Evolutionary conservation across 2,797 vertebrate genomes (phyloP).

Genomic region (Octomys mimax): DNA sequence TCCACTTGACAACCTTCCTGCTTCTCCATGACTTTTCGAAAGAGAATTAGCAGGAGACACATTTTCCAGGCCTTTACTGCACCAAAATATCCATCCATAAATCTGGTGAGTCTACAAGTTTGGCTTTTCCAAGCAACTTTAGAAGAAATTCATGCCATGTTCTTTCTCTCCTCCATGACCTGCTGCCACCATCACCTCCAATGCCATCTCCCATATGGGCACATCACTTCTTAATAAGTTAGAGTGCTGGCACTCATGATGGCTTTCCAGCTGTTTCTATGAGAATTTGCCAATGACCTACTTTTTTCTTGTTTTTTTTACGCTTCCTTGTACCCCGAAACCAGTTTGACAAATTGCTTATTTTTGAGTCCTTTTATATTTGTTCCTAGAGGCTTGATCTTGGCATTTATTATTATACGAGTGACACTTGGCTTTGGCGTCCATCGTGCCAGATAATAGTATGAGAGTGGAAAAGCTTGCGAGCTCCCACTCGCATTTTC

Average conservation of each 20-base stretch:
- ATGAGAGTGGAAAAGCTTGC: neutral
- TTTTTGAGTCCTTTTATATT: slow-evolving; percentile 68
- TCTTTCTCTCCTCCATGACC: slow-evolving; percentile 4
- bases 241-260: neutral
- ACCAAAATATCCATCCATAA: neutral
- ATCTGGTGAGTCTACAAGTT: slow-evolving; percentile 27
- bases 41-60: neutral
- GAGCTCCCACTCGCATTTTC: slow-evolving; percentile 10
- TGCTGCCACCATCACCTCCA: neutral
- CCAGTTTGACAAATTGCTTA: slow-evolving; percentile 68
- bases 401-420: slow-evolving; percentile 63
- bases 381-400: slow-evolving; percentile 57
- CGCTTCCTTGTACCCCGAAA: slow-evolving; percentile 51
- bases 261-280: slow-evolving; percentile 53
- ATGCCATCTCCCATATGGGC: neutral
- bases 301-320: slow-evolving; percentile 71
- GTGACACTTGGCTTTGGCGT: slow-evolving; percentile 56
- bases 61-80: slow-evolving; percentile 2
- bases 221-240: slow-evolving; percentile 57
- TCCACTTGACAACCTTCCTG: neutral
- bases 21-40: slow-evolving; percentile 48
- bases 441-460: slow-evolving; percentile 2
- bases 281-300: slow-evolving; percentile 66
- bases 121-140: slow-evolving; percentile 34
- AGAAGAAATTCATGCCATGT: slow-evolving; percentile 5